These are phyloP conservation scores for Ectemnius cavifrons DNA, from an alignment of 2,888 invertebrate genomes.

Conservation along the genomic window DNA sequence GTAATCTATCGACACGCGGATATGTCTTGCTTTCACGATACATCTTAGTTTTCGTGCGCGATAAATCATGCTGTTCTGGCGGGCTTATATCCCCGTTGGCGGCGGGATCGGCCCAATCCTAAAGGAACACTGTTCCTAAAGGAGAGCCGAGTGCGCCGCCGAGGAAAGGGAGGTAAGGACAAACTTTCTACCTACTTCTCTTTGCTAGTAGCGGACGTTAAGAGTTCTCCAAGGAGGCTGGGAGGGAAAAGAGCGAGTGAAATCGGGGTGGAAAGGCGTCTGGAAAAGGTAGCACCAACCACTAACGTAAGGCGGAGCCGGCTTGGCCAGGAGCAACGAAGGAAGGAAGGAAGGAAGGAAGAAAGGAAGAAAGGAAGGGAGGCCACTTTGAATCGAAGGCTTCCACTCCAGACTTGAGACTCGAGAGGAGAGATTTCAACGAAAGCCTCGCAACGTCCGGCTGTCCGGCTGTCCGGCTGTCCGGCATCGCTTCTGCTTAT, in stretches of 20 bases:
- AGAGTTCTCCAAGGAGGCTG: conserved; percentile 47
- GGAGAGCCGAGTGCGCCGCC: conserved; percentile 1
- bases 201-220: conserved; percentile 39
- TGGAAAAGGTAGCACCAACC: neutral
- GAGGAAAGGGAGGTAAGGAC: conserved; percentile 1
- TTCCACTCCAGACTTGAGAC: neutral
- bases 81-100: too few relatives aligned
- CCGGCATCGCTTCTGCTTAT: conserved; percentile 52
- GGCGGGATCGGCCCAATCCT: conserved; percentile 20
- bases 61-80: conserved; percentile 53
- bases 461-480: conserved; percentile 30
- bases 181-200: conserved; percentile 48
- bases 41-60: conserved; percentile 41
- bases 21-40: conserved; percentile 33
- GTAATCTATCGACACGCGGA: conserved; percentile 20
- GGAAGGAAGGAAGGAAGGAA: conserved; percentile 9
- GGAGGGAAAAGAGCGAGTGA: conserved; percentile 21
- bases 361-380: neutral
- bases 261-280: neutral
- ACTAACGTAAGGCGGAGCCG: neutral
- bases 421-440: conserved; percentile 34
- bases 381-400: conserved; percentile 19
- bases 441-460: conserved; percentile 32
- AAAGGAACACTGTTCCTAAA: conserved; percentile 3
- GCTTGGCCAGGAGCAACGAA: neutral